Conservation (phyloP, 2,888 invertebrate genomes). For the Yponomeuta sedellus region DNA sequence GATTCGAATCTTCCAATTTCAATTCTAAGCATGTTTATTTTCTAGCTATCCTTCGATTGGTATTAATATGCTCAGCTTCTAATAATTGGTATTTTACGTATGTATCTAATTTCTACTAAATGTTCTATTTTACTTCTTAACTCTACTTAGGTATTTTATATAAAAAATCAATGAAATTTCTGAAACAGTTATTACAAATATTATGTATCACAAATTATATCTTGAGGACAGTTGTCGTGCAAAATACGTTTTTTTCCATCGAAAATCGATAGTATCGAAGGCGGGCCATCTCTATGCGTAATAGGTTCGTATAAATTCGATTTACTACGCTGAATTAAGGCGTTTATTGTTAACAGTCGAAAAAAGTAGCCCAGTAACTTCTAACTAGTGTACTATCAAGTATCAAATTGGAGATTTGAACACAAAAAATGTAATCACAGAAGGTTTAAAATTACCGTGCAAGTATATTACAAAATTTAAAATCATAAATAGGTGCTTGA, state of each 20-base stretch:
- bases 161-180: too few species aligned
- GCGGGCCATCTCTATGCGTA: constrained; percentile 34
- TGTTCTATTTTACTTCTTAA: too few species aligned
- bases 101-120: too few species aligned
- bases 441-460: not conserved
- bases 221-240: too few species aligned
- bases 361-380: constrained; percentile 24
- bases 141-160: too few species aligned
- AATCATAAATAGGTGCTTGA: too few species aligned
- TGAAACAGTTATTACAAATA: too few species aligned
- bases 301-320: constrained; percentile 48
- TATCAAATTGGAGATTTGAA: constrained; percentile 23
- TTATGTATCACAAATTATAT: too few species aligned
- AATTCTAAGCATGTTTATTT: constrained; percentile 21
- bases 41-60: constrained; percentile 19
- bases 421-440: not conserved
- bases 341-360: constrained; percentile 40
- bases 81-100: too few species aligned
- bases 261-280: constrained; percentile 16
- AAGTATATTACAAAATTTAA: not conserved
- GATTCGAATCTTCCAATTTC: not conserved
- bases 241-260: constrained; percentile 15
- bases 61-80: too few species aligned
- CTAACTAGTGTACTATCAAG: constrained; percentile 24
- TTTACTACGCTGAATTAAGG: constrained; percentile 44